A percentile compares a stretch with the other conserved stretches of the same genome.
These are phyloP conservation scores for Drosophila flavopinicola DNA, from an alignment of 2,888 invertebrate species.

Conservation along the genomic window DNA sequence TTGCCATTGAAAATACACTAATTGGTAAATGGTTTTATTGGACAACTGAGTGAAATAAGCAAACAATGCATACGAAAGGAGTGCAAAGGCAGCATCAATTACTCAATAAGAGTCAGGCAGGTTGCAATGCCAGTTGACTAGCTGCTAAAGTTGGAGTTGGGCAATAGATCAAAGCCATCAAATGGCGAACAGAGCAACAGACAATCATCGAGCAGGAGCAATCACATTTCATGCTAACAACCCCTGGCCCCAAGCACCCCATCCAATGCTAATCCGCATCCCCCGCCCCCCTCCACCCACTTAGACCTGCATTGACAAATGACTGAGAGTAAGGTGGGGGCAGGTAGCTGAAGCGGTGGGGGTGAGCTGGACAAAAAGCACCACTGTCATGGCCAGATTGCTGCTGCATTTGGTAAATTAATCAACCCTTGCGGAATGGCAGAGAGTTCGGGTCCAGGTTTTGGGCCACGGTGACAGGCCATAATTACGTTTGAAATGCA, in stretches of 20 bases:
- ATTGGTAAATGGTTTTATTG: conserved; percentile 38
- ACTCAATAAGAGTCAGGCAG: conserved; percentile 55
- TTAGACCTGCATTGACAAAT: conserved; percentile 33
- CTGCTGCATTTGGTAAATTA: conserved; percentile 65
- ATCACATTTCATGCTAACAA: conserved; percentile 59
- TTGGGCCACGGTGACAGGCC: conserved; percentile 42
- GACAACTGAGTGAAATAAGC: conserved; percentile 13
- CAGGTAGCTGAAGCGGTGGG: background rate
- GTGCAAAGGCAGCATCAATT: conserved; percentile 55
- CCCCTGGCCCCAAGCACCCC: conserved; percentile 20
- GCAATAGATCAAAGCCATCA: conserved; percentile 62
- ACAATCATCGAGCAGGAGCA: conserved; percentile 45
- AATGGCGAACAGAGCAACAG: conserved; percentile 28
- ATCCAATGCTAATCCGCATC: conserved; percentile 3
- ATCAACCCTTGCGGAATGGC: conserved; percentile 65
- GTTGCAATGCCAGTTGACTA: conserved; percentile 1
- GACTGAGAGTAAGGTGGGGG: conserved; percentile 9
- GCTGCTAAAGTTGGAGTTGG: background rate
- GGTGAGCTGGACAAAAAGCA: conserved; percentile 16
- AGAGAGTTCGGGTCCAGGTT: background rate
- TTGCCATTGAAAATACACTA: conserved; percentile 41
- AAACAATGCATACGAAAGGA: conserved; percentile 5
- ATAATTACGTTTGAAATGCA: conserved; percentile 70
- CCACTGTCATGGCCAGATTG: conserved; percentile 50
- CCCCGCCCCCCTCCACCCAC: background rate